Conservation (phyloP, 1,140 invertebrate genomes). For the Meloidogyne chitwoodi region DNA sequence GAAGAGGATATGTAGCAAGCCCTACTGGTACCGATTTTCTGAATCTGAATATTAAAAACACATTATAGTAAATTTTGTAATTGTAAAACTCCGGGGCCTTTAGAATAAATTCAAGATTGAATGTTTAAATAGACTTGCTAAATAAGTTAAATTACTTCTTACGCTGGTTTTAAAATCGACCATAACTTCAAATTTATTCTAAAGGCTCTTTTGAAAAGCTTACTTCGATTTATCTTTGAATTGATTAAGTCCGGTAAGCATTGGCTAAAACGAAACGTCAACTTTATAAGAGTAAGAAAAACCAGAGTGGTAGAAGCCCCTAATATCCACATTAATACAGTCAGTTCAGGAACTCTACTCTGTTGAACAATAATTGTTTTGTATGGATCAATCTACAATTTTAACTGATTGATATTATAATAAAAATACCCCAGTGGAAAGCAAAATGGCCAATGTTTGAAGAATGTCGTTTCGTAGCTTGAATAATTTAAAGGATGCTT, state of each 20-base stretch:
- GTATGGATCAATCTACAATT: conserved; percentile 69
- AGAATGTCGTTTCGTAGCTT: conserved; percentile 68
- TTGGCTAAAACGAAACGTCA: not conserved
- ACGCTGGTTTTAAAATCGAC: no score
- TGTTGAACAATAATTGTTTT: conserved; percentile 82
- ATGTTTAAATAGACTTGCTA: no score
- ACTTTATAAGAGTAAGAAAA: conserved; percentile 54
- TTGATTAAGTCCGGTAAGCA: conserved; percentile 77
- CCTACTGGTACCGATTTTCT: conserved; percentile 76
- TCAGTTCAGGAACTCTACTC: conserved; percentile 72
- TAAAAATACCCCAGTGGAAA: conserved; percentile 76
- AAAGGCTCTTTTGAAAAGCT: no score
- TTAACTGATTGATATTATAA: not conserved
- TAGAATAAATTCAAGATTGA: no score
- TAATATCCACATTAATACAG: conserved; percentile 83
- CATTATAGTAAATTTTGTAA: no score
- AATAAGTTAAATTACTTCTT: no score
- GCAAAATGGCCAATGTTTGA: conserved; percentile 74
- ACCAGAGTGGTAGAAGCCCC: conserved; percentile 78
- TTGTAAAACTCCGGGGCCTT: no score
- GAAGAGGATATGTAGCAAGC: conserved; percentile 82
- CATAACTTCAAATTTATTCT: no score
- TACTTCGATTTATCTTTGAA: conserved; percentile 69
- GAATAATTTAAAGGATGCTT: no score
- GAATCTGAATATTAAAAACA: conserved; percentile 54